Percentiles rank a stretch among this genome's conserved stretches.
These are phyloP conservation scores for Orthonyx spaldingii DNA, from an alignment of 2,113 vertebrate species.

Conservation along the genomic window DNA sequence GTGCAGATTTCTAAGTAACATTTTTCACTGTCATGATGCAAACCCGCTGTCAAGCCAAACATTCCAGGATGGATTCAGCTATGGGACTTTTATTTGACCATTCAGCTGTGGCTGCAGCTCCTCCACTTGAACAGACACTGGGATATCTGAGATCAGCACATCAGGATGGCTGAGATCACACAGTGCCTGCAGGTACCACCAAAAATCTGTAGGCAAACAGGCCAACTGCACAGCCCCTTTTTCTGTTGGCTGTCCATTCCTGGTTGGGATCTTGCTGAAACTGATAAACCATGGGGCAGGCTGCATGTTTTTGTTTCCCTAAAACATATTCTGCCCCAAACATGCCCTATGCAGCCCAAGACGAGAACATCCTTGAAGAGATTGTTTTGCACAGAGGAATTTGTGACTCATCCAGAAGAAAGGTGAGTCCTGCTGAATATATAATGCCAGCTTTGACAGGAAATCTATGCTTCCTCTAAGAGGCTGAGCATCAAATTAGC, in stretches of 20 bases:
- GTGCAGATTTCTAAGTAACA: neutral
- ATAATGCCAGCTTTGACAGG: neutral
- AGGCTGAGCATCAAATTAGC: slow-evolving; percentile 19
- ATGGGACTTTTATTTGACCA: neutral
- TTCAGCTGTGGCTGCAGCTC: neutral
- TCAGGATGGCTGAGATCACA: neutral
- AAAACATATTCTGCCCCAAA: neutral
- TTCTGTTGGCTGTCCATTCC: neutral
- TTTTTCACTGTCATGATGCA: neutral
- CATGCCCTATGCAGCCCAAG: accelerated
- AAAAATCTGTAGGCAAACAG: neutral
- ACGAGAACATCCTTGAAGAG: neutral
- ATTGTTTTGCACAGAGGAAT: neutral
- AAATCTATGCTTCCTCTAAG: slow-evolving; percentile 25
- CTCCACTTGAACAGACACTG: neutral
- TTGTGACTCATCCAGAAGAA: neutral
- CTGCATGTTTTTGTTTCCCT: neutral
- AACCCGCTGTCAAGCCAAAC: neutral
- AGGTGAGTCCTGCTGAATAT: neutral
- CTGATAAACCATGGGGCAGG: neutral
- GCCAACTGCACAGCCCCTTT: neutral
- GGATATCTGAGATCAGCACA: too few species aligned
- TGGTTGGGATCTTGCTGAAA: neutral
- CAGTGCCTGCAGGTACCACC: accelerated
- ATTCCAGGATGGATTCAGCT: neutral